A percentile compares a stretch with the other conserved stretches of the same genome.
Evolutionary conservation across 2,888 invertebrate genomes (phyloP).

Genomic region (Hemicrepidius hirtus): DNA sequence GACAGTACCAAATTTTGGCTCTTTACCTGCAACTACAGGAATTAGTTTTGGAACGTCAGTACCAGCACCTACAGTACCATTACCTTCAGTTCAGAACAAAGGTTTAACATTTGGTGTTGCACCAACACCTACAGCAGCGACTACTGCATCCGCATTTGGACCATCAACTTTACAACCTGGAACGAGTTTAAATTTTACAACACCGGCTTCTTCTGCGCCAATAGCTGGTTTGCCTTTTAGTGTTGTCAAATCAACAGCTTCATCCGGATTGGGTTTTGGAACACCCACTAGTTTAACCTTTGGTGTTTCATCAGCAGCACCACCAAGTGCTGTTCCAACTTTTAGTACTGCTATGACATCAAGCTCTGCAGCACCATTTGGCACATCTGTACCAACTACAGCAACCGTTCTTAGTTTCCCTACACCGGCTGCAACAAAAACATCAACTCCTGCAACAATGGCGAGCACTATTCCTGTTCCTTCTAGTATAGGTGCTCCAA

Average conservation of each 20-base stretch:
- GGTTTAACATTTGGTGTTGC: conserved; percentile 35
- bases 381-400: conserved; percentile 34
- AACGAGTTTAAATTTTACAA: conserved; percentile 45
- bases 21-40: conserved; percentile 45
- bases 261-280: background rate
- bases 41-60: conserved; percentile 45
- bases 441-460: background rate
- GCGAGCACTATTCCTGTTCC: conserved; percentile 43
- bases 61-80: conserved; percentile 33
- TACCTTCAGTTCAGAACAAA: conserved; percentile 38
- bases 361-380: conserved; percentile 55
- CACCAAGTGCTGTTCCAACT: conserved; percentile 53
- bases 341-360: conserved; percentile 61
- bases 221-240: conserved; percentile 47
- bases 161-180: conserved; percentile 43
- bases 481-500: conserved; percentile 59
- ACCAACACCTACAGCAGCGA: conserved; percentile 49
- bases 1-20: conserved; percentile 41
- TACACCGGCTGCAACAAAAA: background rate
- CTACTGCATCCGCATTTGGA: conserved; percentile 52
- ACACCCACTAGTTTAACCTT: conserved; percentile 60
- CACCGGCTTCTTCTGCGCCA: conserved; percentile 35
- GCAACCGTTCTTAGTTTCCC: background rate
- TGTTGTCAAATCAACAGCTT: conserved; percentile 53
- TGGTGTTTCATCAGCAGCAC: conserved; percentile 57